These are phyloP conservation scores for Cryptocephalus moraei DNA, from an alignment of 2,888 invertebrate species.

Conservation along the genomic window DNA sequence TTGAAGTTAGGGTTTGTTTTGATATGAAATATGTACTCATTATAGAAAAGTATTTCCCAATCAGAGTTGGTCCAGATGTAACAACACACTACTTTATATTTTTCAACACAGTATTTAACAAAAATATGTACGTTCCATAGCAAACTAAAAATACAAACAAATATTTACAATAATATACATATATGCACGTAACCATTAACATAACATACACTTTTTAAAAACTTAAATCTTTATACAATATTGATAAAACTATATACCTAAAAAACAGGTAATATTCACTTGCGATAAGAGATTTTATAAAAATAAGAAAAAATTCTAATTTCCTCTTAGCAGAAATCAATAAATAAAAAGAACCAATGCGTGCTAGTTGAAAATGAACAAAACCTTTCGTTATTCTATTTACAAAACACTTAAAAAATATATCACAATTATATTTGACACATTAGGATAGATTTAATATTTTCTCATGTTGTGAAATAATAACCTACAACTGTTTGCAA, in stretches of 20 bases:
- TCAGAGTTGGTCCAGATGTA: too few relatives aligned
- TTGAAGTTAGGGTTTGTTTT: too few relatives aligned
- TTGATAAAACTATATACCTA: constrained; percentile 10
- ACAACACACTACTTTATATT: background rate
- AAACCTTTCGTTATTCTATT: constrained; percentile 5
- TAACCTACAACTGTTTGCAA: constrained; percentile 11
- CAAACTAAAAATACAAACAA: constrained; percentile 24
- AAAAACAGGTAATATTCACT: constrained; percentile 11
- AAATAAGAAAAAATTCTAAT: constrained; percentile 11
- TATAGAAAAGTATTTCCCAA: too few relatives aligned
- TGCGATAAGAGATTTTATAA: background rate
- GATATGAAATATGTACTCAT: too few relatives aligned
- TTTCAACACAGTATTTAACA: constrained; percentile 17
- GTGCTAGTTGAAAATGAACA: background rate
- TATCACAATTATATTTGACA: constrained; percentile 37
- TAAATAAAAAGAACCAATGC: constrained; percentile 1
- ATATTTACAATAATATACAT: constrained; percentile 27
- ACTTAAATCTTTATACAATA: constrained; percentile 11
- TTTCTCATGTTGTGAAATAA: constrained; percentile 10
- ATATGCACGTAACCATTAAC: constrained; percentile 13
- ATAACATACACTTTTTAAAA: constrained; percentile 11
- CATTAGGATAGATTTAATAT: constrained; percentile 25
- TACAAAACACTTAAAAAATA: constrained; percentile 20
- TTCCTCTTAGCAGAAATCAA: constrained; percentile 5
- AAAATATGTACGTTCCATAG: constrained; percentile 21